These are phyloP conservation scores for Agapornis roseicollis DNA, from an alignment of 2,113 vertebrate genomes.

Conservation along the genomic window DNA sequence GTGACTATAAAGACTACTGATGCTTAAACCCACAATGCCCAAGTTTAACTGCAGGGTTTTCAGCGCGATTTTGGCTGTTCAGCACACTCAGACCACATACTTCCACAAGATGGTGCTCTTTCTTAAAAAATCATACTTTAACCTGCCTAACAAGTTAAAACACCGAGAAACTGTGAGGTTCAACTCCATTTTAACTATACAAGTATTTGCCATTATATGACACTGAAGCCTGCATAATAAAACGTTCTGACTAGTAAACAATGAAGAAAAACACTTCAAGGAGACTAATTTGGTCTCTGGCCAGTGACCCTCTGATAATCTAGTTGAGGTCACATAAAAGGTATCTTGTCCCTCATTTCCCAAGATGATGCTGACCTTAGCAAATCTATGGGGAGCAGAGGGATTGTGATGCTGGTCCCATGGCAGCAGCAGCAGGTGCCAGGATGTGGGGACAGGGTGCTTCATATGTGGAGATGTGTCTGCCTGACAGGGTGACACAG, in stretches of 20 bases:
- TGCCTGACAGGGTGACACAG: background rate
- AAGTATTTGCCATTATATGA: background rate
- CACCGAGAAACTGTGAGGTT: background rate
- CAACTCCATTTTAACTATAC: background rate
- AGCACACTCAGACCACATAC: background rate
- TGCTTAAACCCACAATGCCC: background rate
- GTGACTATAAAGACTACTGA: background rate
- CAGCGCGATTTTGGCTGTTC: background rate
- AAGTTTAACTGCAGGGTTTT: rapidly evolving
- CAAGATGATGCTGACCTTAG: rapidly evolving
- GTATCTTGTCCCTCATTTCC: background rate
- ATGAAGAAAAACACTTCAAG: background rate
- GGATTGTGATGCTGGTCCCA: rapidly evolving
- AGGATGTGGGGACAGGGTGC: rapidly evolving
- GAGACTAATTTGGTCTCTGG: background rate
- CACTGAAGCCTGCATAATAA: background rate
- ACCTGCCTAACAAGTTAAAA: background rate
- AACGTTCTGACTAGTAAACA: background rate
- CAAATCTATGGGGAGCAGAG: background rate
- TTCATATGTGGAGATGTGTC: background rate
- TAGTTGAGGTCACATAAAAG: background rate
- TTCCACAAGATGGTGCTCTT: slow-evolving; percentile 73
- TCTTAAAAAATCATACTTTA: slow-evolving; percentile 29
- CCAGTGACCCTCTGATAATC: background rate
- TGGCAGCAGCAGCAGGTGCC: background rate